Base-by-base conservation (phyloP, 2,888 invertebrate genomes). In the Acleris sparsana region DNA sequence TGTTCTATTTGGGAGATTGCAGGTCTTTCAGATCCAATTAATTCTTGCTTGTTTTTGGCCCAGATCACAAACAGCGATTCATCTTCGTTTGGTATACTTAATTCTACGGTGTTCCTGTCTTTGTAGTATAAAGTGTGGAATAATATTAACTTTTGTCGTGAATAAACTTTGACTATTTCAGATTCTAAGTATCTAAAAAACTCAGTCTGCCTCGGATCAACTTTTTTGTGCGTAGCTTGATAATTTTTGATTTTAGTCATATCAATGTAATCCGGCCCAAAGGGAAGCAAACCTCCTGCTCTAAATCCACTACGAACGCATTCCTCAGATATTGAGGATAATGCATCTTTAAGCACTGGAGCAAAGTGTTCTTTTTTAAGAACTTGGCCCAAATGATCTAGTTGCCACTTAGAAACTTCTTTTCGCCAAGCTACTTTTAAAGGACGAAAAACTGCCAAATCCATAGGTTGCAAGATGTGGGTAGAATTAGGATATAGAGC, bases 381-480 rank as follows among this genome's bases (percentile, higher is more conserved):
- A 22, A 46, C 44, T 56, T 52, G 18, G 22, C 52, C 52, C 52
- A 52, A 52, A 25, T 63, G 57, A 20, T 58, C 22, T 25, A 52
- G 13, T 49, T 52, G 33, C 60, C 60, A 60, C 17, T 51, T 51
- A 17, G 33, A 25, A 22, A 59, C 53, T 39, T 33, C 53, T n/a
- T 53, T 53, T 59, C 51, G 52, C 64, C 64, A 58, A 5, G 22
- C 25, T 53, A 43, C 51, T 62, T 66, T 66, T 11, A 66, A 18
- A 17, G 66, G 66, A 6, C 61, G 29, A 55, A 68, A 68, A 1
- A 68, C 68, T 18, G 68, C 58, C 11, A 69, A 55, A 49, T 71
- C 71, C 70, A 70, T 70, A 25, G 71, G 70, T 62, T 71, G 71
- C n/a, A 70, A 51, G 11, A 71, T 56, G 56, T 70, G 69, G 11